Percentiles rank a stretch among this genome's conserved stretches.
These are phyloP conservation scores for Phyllotis vaccarum DNA, from an alignment of 2,797 vertebrate species.

Conservation along the genomic window DNA sequence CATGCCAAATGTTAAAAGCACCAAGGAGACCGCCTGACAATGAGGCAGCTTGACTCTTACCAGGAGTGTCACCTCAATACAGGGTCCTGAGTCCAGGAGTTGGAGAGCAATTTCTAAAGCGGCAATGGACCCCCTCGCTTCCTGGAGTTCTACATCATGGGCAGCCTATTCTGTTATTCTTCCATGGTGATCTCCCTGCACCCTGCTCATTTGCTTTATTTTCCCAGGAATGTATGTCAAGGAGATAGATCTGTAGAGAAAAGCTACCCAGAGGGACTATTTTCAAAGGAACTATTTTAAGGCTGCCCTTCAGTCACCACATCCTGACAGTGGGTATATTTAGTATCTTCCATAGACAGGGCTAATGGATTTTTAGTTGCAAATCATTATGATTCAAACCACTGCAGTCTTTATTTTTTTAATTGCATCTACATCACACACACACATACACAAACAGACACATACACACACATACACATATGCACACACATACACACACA, in stretches of 20 bases:
- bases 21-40: fast-evolving
- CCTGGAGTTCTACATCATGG: neutral
- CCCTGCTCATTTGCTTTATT: neutral
- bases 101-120: neutral
- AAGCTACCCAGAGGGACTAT: conserved; percentile 78
- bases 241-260: conserved; percentile 80
- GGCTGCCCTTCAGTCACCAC: conserved; percentile 83
- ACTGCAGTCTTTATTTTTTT: conserved; percentile 81
- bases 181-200: neutral
- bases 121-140: neutral
- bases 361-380: conserved; percentile 86
- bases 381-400: conserved; percentile 86
- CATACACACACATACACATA: conserved; percentile 63
- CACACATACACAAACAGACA: conserved; percentile 14
- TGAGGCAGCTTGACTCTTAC: neutral
- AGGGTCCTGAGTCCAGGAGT: too few relatives aligned
- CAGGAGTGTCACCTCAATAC: neutral
- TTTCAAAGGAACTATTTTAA: conserved; percentile 88
- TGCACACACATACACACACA: too few relatives aligned
- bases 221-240: conserved; percentile 70
- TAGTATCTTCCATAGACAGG: conserved; percentile 83
- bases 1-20: neutral
- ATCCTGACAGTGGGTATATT: conserved; percentile 88
- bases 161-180: neutral
- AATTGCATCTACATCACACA: conserved; percentile 68